Evolutionary conservation across 2,797 vertebrate species (phyloP).

Genomic region (Galaxias olidus): DNA sequence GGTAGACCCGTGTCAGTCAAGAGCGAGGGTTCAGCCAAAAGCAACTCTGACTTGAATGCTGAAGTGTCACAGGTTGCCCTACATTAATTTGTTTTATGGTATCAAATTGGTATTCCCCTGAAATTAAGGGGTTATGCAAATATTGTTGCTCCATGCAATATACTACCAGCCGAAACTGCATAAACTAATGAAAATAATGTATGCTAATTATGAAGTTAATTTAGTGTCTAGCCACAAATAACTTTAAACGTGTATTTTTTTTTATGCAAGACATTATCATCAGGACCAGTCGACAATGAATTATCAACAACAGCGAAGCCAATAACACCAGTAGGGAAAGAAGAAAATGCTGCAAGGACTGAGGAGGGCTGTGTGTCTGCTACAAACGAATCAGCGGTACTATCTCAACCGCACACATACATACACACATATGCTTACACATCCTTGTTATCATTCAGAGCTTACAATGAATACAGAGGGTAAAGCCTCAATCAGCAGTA

Average conservation of each 20-base stretch:
- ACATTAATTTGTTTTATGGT: background rate
- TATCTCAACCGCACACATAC: slow-evolving; percentile 5
- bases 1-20: background rate
- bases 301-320: background rate
- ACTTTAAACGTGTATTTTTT: too few relatives aligned
- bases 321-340: background rate
- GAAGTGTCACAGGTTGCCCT: background rate
- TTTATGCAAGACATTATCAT: slow-evolving; percentile 20
- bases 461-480: background rate
- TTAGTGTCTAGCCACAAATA: too few relatives aligned
- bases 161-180: too few relatives aligned
- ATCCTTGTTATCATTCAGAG: background rate
- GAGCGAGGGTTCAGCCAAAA: background rate
- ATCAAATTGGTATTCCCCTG: background rate
- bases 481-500: background rate
- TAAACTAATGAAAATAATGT: too few relatives aligned
- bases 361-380: slow-evolving; percentile 15
- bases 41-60: background rate
- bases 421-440: background rate
- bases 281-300: slow-evolving; percentile 25
- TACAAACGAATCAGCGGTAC: slow-evolving; percentile 34
- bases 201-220: too few relatives aligned
- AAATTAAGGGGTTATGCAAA: background rate
- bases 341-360: background rate
- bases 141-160: too few relatives aligned